These are phyloP conservation scores for Diadumene lineata DNA, from an alignment of 92 coral and sea anemone genomes.

Conservation along the genomic window DNA sequence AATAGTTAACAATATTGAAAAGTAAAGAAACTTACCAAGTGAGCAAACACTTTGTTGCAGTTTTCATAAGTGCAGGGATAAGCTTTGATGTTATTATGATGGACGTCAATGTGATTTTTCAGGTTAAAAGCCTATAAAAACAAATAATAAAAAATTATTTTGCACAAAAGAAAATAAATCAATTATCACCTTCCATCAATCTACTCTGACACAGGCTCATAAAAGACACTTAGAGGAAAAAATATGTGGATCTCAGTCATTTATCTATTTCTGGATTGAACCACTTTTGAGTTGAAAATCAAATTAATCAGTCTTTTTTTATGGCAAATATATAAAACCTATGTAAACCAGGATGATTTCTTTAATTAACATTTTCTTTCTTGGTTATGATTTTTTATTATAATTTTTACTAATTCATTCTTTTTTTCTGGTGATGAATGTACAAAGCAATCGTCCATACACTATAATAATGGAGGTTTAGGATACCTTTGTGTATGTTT, in stretches of 20 bases:
- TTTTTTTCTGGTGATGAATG: too few species aligned
- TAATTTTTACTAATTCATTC: too few species aligned
- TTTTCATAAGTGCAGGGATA: slow-evolving; percentile 65
- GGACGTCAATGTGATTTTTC: slow-evolving; percentile 68
- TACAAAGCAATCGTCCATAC: too few species aligned
- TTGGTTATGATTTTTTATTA: too few species aligned
- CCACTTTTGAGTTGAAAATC: too few species aligned
- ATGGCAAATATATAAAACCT: too few species aligned
- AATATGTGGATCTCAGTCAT: not conserved
- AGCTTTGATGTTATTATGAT: slow-evolving; percentile 63
- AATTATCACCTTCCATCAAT: not conserved
- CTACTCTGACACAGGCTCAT: too few species aligned
- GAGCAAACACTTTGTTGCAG: slow-evolving; percentile 75
- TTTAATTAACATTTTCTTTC: too few species aligned
- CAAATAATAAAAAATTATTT: not conserved
- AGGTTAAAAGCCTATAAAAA: slow-evolving; percentile 65
- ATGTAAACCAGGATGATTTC: too few species aligned
- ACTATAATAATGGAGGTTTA: not conserved
- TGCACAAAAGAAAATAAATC: not conserved
- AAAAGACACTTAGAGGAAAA: not conserved
- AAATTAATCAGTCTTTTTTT: too few species aligned
- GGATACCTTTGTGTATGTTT: slow-evolving; percentile 67
- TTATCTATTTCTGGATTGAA: too few species aligned
- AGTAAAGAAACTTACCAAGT: slow-evolving; percentile 56
- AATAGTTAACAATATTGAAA: not conserved